These are phyloP conservation scores for Diploptera punctata DNA, from an alignment of 2,888 invertebrate genomes.

Conservation along the genomic window DNA sequence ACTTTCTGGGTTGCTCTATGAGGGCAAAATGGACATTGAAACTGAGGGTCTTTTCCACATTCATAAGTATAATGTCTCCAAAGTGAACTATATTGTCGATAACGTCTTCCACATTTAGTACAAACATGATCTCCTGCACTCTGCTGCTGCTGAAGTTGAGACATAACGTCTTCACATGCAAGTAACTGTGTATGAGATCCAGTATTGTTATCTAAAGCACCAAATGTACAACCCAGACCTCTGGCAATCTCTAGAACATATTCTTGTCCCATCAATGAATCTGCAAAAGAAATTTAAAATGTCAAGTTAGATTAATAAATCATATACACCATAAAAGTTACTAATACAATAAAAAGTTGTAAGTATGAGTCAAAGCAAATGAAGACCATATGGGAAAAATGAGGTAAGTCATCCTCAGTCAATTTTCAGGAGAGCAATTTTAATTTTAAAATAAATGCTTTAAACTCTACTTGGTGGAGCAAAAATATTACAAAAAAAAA, in stretches of 20 bases:
- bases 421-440: too few relatives aligned
- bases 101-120: conserved; percentile 44
- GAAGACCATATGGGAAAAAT: too few relatives aligned
- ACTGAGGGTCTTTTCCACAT: conserved; percentile 51
- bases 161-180: neutral
- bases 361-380: too few relatives aligned
- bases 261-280: neutral
- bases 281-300: neutral
- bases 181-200: neutral
- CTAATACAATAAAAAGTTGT: too few relatives aligned
- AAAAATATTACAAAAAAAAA: too few relatives aligned
- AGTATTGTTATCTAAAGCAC: neutral
- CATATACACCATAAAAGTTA: too few relatives aligned
- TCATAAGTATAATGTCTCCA: conserved; percentile 42
- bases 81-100: conserved; percentile 38
- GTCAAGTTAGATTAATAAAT: neutral
- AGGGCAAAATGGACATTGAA: conserved; percentile 50
- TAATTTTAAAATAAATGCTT: too few relatives aligned
- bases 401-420: too few relatives aligned
- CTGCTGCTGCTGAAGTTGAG: neutral
- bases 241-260: conserved; percentile 18
- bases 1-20: conserved; percentile 33
- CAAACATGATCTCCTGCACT: conserved; percentile 38
- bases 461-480: too few relatives aligned
- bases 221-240: conserved; percentile 12